Percentiles rank a stretch among this genome's conserved stretches.
These are phyloP conservation scores for Parnassius glacialis DNA, from an alignment of 2,888 invertebrate species.

Conservation along the genomic window DNA sequence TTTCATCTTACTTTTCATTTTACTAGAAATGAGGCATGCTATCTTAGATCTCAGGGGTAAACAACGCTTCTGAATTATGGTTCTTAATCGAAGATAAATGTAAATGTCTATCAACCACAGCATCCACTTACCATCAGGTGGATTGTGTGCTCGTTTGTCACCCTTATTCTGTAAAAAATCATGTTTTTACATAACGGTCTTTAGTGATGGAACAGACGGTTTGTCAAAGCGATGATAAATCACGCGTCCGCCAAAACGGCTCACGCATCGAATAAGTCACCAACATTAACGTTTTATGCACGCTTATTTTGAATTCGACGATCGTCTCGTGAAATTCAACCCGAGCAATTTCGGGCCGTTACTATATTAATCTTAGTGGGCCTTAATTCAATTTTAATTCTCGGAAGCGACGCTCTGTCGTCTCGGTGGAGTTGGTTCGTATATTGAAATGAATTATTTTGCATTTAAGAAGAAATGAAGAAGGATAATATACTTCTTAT, in stretches of 20 bases:
- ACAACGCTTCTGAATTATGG: too few species aligned
- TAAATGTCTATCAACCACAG: too few species aligned
- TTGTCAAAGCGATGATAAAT: neutral
- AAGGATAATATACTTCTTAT: slow-evolving; percentile 2
- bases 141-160: too few species aligned
- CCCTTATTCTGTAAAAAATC: too few species aligned
- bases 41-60: too few species aligned
- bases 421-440: neutral
- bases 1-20: too few species aligned
- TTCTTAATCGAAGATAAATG: too few species aligned
- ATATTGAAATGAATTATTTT: slow-evolving; percentile 8
- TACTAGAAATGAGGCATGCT: too few species aligned
- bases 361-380: slow-evolving; percentile 11
- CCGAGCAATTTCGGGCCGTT: slow-evolving; percentile 12
- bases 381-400: slow-evolving; percentile 25
- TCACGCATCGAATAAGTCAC: slow-evolving; percentile 14
- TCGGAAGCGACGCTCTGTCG: slow-evolving; percentile 10
- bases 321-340: slow-evolving; percentile 9
- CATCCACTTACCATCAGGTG: too few species aligned
- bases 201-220: neutral
- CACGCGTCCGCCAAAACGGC: neutral
- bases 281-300: slow-evolving; percentile 34
- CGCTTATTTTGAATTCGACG: slow-evolving; percentile 36
- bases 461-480: slow-evolving; percentile 15
- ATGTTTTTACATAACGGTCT: too few species aligned